A percentile compares a stretch with the other conserved stretches of the same genome.
Evolutionary conservation across 2,888 invertebrate genomes (phyloP).

Genomic region (Parelbella ahira): DNA sequence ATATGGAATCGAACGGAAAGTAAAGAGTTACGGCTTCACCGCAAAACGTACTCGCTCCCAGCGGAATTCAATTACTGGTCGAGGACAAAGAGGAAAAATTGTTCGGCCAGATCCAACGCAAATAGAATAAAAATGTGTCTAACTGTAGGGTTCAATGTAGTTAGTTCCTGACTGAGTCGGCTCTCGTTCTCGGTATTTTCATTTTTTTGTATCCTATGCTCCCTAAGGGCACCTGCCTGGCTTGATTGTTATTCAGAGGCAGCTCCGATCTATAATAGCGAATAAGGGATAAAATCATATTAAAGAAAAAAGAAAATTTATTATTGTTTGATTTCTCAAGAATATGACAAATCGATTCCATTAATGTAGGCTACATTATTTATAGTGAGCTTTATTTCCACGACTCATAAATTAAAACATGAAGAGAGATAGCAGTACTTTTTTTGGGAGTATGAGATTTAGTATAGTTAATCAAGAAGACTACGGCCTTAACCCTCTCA

Average conservation of each 20-base stretch:
- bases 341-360: no score
- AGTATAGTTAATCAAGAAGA: no score
- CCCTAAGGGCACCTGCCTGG: constrained; percentile 5
- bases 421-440: no score
- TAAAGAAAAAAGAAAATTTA: no score
- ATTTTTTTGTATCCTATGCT: constrained; percentile 1
- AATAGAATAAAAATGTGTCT: constrained; percentile 37
- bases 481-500: no score
- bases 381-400: no score
- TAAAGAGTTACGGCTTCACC: constrained; percentile 33
- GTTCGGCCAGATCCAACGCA: constrained; percentile 30
- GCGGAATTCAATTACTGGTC: constrained; percentile 39
- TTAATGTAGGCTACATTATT: no score
- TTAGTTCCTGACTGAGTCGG: constrained; percentile 17
- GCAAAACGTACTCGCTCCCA: constrained; percentile 36
- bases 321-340: no score
- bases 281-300: constrained; percentile 1
- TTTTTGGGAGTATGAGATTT: no score
- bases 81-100: constrained; percentile 38
- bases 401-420: no score
- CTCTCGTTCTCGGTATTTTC: not conserved
- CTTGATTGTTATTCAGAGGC: constrained; percentile 1
- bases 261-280: not conserved
- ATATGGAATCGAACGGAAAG: constrained; percentile 28
- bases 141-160: constrained; percentile 33